These are phyloP conservation scores for Xiphias gladius DNA, from an alignment of 2,113 vertebrate genomes.

Conservation along the genomic window DNA sequence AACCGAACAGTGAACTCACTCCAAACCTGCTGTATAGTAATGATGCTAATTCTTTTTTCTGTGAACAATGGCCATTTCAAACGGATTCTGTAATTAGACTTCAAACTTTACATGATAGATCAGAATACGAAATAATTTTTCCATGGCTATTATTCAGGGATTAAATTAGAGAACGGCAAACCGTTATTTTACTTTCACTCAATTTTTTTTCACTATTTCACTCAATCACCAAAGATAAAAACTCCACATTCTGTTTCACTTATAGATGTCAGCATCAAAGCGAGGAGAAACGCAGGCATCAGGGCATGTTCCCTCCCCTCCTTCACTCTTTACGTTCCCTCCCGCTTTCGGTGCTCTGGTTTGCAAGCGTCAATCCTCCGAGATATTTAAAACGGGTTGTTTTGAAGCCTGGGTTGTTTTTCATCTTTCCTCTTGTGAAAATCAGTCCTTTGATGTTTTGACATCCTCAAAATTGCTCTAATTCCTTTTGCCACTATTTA, in stretches of 20 bases:
- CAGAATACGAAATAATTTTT: neutral
- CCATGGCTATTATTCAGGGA: slow-evolving; percentile 8
- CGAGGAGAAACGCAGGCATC: slow-evolving; percentile 20
- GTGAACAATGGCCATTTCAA: slow-evolving; percentile 33
- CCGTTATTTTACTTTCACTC: neutral
- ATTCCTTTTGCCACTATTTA: slow-evolving; percentile 59
- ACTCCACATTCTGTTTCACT: neutral
- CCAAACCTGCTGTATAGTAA: slow-evolving; percentile 31
- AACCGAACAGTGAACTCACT: slow-evolving; percentile 23
- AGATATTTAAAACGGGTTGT: slow-evolving; percentile 49
- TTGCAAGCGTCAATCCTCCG: slow-evolving; percentile 30
- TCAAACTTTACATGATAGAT: slow-evolving; percentile 31
- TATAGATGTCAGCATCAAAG: slow-evolving; percentile 41
- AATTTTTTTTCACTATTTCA: too few relatives aligned
- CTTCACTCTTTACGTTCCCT: slow-evolving; percentile 6
- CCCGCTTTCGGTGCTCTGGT: slow-evolving; percentile 3
- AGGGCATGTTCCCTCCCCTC: neutral
- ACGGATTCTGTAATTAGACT: slow-evolving; percentile 42
- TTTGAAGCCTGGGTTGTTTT: slow-evolving; percentile 44
- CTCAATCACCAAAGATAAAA: slow-evolving; percentile 12
- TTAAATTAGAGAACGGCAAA: slow-evolving; percentile 11
- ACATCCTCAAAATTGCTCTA: slow-evolving; percentile 53
- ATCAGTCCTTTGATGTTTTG: slow-evolving; percentile 56
- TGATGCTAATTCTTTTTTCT: slow-evolving; percentile 24
- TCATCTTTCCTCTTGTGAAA: slow-evolving; percentile 44